Base-by-base conservation (phyloP, 2,888 invertebrate genomes). In the Carpatolechia fugitivella region DNA sequence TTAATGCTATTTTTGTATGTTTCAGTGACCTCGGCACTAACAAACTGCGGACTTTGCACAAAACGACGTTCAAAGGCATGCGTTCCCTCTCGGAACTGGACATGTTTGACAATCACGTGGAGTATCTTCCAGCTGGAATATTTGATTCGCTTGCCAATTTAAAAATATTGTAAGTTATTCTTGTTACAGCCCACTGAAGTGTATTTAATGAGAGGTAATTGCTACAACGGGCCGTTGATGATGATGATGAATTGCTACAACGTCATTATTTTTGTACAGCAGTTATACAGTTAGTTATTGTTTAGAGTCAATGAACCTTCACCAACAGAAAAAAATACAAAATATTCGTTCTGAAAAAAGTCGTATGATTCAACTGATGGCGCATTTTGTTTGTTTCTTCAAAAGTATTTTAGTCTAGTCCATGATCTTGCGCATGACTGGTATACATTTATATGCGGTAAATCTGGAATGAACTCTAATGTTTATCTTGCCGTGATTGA, bases 21-120 rank as follows among this genome's bases (percentile, higher is more conserved):
- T 56, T 92, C 81, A 95, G 95, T 55, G 95, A 95, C 69, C 81
- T 95, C 57, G 95, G 94, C 14, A 92, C 93, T 3, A 95, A 95
- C 74, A 91, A 91, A 62, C 75, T 95, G 54, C 90, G 92, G 11
- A 93, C 94, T 0, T 75, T 95, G 49, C 93, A 95, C 76, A 93
- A 93, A 71, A 92, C 93, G 58, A 92, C 93, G 0, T 95, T 95
- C 70, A 91, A 91, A 62, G 92, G 92, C 7, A 88, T 95, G 82
- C 86, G 90, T 3, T 91, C 92, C 20, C 80, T 95, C 3, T 89
- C 88, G 49, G 93, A 94, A 68, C 74, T 94, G 51, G 94, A 96
- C 74, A 89, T 96, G 69, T 95, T 95, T 62, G 93, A 94, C 69
- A 96, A 96, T 76, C 91, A 91, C 55, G 90, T 96, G 18, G 93